These are phyloP conservation scores for Sebastes diaconus DNA, from an alignment of 2,797 vertebrate genomes.

Conservation along the genomic window DNA sequence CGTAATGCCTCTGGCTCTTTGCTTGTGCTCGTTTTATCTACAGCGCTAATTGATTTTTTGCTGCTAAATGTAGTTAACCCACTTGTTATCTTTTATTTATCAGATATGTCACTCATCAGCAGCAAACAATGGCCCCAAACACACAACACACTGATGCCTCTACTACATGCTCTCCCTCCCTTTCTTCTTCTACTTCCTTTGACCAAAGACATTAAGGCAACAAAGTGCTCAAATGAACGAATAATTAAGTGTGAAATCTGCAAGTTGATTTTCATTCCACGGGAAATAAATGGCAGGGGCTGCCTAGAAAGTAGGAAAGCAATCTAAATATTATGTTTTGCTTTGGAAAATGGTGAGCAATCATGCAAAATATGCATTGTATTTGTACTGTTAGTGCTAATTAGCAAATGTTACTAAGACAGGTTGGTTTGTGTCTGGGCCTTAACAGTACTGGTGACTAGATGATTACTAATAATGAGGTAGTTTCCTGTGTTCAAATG, in stretches of 20 bases:
- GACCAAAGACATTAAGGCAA: background rate
- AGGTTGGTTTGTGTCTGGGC: no score
- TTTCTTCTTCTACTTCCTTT: background rate
- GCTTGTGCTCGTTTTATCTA: slow-evolving; percentile 28
- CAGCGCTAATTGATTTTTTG: slow-evolving; percentile 22
- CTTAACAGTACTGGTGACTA: background rate
- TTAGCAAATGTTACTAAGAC: background rate
- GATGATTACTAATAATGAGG: background rate
- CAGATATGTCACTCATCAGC: slow-evolving; percentile 28
- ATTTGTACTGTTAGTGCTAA: background rate
- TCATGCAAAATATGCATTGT: background rate
- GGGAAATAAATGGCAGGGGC: background rate
- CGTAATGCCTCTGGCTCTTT: background rate
- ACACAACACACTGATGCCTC: background rate
- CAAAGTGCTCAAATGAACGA: background rate
- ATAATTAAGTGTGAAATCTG: background rate
- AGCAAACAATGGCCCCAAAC: background rate
- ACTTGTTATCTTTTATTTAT: slow-evolving; percentile 34
- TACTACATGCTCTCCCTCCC: background rate
- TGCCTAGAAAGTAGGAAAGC: background rate
- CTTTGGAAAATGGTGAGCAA: background rate
- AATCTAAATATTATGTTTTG: background rate
- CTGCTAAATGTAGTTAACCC: slow-evolving; percentile 37
- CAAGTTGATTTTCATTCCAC: no score
- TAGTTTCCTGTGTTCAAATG: background rate